These are phyloP conservation scores for Actinemys pallida DNA, from an alignment of 2,113 vertebrate species.

Conservation along the genomic window DNA sequence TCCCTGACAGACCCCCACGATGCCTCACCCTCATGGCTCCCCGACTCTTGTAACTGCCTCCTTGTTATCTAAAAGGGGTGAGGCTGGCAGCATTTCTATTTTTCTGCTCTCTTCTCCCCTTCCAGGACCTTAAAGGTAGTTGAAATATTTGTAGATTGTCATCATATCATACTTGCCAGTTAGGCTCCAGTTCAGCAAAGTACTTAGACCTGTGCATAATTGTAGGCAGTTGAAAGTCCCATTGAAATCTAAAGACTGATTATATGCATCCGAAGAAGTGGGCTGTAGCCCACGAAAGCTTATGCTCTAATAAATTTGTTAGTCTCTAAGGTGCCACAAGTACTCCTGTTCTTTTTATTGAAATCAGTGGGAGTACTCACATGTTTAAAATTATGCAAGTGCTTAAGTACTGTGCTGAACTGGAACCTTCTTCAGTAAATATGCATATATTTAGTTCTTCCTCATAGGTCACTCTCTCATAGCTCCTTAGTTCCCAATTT, in stretches of 20 bases:
- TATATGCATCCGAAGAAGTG: no score
- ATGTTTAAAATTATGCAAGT: slow-evolving; percentile 13
- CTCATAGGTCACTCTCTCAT: background rate
- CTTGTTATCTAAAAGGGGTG: background rate
- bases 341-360: background rate
- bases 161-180: background rate
- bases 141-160: background rate
- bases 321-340: no score
- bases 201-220: background rate
- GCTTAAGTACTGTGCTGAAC: background rate
- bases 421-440: background rate
- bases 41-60: background rate
- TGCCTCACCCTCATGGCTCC: background rate
- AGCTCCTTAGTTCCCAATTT: background rate
- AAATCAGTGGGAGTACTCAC: no score
- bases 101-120: background rate
- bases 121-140: background rate
- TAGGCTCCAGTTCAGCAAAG: background rate
- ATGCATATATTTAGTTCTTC: background rate
- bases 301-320: no score
- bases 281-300: no score
- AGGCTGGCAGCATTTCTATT: background rate
- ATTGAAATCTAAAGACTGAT: background rate
- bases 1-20: background rate
- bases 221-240: background rate